Conservation (phyloP, 2,797 vertebrate species). For the Malacoctenus gilli region DNA sequence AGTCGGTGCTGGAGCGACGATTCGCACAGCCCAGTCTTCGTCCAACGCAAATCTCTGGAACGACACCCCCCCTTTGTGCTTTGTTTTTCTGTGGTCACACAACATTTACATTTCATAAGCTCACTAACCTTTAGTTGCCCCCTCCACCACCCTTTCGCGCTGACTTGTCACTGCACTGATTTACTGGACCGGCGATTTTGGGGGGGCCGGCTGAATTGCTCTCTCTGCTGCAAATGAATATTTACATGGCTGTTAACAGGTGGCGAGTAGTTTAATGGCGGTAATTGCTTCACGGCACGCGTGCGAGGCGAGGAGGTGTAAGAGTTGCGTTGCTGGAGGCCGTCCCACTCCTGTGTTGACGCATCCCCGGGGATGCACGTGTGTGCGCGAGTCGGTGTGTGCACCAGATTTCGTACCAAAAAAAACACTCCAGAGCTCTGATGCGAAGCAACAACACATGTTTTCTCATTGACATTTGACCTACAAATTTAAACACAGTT, state of each 20-base stretch:
- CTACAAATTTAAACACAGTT: too few relatives aligned
- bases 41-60: conserved; percentile 61
- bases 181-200: conserved; percentile 67
- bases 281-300: conserved; percentile 72
- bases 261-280: conserved; percentile 75
- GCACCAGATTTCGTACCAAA: conserved; percentile 20
- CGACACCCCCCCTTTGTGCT: conserved; percentile 21
- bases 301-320: conserved; percentile 54
- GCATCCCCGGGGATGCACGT: conserved; percentile 42
- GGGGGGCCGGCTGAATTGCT: conserved; percentile 60
- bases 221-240: conserved; percentile 71
- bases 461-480: too few relatives aligned
- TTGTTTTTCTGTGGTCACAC: conserved; percentile 53
- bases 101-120: conserved; percentile 78
- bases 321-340: conserved; percentile 45
- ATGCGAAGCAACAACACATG: background rate
- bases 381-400: conserved; percentile 20
- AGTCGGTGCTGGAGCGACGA: conserved; percentile 23
- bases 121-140: conserved; percentile 58
- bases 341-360: conserved; percentile 47
- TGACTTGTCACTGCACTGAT: conserved; percentile 67
- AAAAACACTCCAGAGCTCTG: background rate
- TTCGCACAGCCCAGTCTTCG: conserved; percentile 19
- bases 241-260: conserved; percentile 83
- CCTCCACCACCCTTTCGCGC: conserved; percentile 45